Evolutionary conservation across 2,888 invertebrate genomes (phyloP).

Genomic region (Fabriciana adippe): DNA sequence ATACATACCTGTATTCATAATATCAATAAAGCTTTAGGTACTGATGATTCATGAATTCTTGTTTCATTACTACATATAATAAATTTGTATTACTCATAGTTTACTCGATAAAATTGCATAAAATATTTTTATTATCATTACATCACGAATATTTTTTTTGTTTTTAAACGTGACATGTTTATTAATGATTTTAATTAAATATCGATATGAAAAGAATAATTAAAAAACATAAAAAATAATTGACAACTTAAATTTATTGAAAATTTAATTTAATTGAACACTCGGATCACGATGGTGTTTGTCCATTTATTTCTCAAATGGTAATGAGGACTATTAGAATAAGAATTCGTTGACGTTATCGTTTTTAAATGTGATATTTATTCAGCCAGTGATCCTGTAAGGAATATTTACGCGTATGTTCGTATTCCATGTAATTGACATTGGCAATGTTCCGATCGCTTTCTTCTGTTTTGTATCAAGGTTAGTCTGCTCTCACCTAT

Average conservation of each 20-base stretch:
- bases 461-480: constrained; percentile 70
- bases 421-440: constrained; percentile 63
- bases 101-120: not conserved
- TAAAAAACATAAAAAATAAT: too few relatives aligned
- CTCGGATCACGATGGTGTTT: too few relatives aligned
- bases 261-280: too few relatives aligned
- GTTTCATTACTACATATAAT: constrained; percentile 18
- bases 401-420: constrained; percentile 44
- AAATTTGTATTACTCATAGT: constrained; percentile 20
- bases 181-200: too few relatives aligned
- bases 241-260: too few relatives aligned
- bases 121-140: too few relatives aligned
- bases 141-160: too few relatives aligned
- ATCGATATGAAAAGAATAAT: too few relatives aligned
- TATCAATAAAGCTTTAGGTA: constrained; percentile 11
- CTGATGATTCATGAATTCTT: constrained; percentile 24
- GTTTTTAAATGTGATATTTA: constrained; percentile 34
- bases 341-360: not conserved
- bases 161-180: too few relatives aligned
- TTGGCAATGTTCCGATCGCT: constrained; percentile 65
- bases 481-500: constrained; percentile 60
- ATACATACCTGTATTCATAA: too few relatives aligned
- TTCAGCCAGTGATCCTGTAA: constrained; percentile 27
- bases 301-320: too few relatives aligned
- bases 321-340: not conserved